Base-by-base conservation (phyloP, 2,113 vertebrate species). In the Cathartes aura region DNA sequence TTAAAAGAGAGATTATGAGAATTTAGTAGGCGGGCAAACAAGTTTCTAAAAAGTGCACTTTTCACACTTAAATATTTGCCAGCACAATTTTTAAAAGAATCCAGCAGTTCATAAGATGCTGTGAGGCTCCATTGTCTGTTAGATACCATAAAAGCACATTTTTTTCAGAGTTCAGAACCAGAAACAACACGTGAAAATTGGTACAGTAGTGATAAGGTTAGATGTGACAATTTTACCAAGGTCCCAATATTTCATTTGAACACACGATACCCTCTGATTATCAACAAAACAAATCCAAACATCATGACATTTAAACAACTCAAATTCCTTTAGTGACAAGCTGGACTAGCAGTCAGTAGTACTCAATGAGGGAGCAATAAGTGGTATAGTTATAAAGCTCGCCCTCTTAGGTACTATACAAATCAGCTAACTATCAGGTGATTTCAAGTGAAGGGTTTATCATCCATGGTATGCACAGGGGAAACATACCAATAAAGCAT, bases 1-100 rank as follows among this genome's bases (percentile, higher is more conserved):
- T 96, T 95, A 76, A 83, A 83, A 82, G 59, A 63, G 70, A 83
- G 64, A 81, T 94, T 79, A 89, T 76, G 64, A 95, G 60, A 93
- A 67, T 52, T 34, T 70, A 74, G 62, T 86, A 90, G 67, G 74
- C 40, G 16, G 83, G 91, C 93, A 96, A 89, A 75, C 67, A 97
- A 89, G 34, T 74, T 96, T 21, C 94, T 96, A 79, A 94, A 93
- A 97, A 96, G 58, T 82, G 63, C 73, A 89, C 38, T 73, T 91
- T 93, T 43, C 63, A 64, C 68, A 42, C 15, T 88, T 89, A 68
- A 95, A 56, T 95, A 93, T 89, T 97, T 97, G 82, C 81, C 55
- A 83, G 86, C 83, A 72, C 87, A 75, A 76, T 86, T 83, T 80
- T 83, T 87, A 38, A 89, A 96, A 95, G 66, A 71, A 82, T 95